Evolutionary conservation across 2,888 invertebrate species (phyloP).

Genomic region (Hecatera dysodea): DNA sequence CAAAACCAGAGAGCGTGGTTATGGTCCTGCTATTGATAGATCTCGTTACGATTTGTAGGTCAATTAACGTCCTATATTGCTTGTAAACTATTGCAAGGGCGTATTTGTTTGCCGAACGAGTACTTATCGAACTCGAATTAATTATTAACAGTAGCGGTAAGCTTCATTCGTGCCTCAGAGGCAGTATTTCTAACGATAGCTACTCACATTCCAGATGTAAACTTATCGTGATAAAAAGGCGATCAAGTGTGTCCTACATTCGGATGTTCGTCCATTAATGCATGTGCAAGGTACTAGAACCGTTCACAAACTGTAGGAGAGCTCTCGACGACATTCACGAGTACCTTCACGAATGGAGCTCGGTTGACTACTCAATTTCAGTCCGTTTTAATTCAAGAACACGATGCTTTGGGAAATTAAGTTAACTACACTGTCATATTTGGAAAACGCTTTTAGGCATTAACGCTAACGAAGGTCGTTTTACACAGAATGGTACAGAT

Average conservation of each 20-base stretch:
- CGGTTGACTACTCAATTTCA: slow-evolving; percentile 38
- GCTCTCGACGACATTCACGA: slow-evolving; percentile 46
- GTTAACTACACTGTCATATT: background rate
- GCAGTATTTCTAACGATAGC: background rate
- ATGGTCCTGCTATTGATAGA: slow-evolving; percentile 43
- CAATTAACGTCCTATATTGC: slow-evolving; percentile 64
- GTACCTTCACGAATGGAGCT: slow-evolving; percentile 38
- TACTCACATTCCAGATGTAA: background rate
- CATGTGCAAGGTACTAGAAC: slow-evolving; percentile 42
- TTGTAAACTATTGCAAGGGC: slow-evolving; percentile 61
- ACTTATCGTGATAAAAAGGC: slow-evolving; percentile 33
- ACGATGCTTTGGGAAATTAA: slow-evolving; percentile 11
- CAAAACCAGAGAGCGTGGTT: slow-evolving; percentile 61
- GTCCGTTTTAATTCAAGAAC: slow-evolving; percentile 25
- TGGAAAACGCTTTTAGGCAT: background rate
- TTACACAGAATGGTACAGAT: background rate
- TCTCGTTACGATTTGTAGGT: slow-evolving; percentile 57
- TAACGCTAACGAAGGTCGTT: background rate
- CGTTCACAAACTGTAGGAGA: slow-evolving; percentile 38
- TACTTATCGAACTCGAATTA: slow-evolving; percentile 5
- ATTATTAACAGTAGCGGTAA: background rate
- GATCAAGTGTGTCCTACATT: slow-evolving; percentile 44
- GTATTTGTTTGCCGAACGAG: slow-evolving; percentile 47
- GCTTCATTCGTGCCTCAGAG: background rate
- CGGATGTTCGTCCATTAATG: slow-evolving; percentile 25